These are phyloP conservation scores for Alauda arvensis DNA, from an alignment of 2,797 vertebrate genomes.

Conservation along the genomic window DNA sequence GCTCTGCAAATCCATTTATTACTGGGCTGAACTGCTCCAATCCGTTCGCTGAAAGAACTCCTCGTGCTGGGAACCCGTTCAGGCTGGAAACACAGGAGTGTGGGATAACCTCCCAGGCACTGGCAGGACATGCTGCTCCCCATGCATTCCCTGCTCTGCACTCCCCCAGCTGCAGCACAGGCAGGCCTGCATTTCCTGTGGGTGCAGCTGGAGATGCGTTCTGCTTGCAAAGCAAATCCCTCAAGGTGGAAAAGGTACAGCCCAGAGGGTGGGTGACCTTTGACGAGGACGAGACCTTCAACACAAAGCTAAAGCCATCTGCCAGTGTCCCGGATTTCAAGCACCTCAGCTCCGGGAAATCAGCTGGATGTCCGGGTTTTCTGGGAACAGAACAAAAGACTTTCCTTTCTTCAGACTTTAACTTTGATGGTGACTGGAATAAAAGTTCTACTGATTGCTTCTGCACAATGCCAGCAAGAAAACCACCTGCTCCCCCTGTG, in stretches of 20 bases:
- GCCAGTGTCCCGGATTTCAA: constrained; percentile 58
- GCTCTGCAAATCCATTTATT: constrained; percentile 76
- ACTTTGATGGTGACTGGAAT: constrained; percentile 74
- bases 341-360: constrained; percentile 39
- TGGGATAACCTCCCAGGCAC: constrained; percentile 16
- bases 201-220: constrained; percentile 42
- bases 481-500: constrained; percentile 74
- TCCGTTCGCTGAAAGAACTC: constrained; percentile 73
- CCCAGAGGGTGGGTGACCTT: constrained; percentile 92
- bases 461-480: constrained; percentile 70
- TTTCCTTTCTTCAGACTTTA: constrained; percentile 63
- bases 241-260: constrained; percentile 44
- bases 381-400: constrained; percentile 56
- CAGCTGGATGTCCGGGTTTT: constrained; percentile 25
- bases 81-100: constrained; percentile 70
- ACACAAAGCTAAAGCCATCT: constrained; percentile 29
- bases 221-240: constrained; percentile 43
- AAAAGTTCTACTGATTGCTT: constrained; percentile 63
- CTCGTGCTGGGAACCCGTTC: constrained; percentile 67
- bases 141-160: constrained; percentile 60
- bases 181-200: constrained; percentile 48
- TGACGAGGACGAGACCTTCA: constrained; percentile 78
- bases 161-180: constrained; percentile 23
- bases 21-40: constrained; percentile 72
- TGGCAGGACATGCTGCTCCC: constrained; percentile 25